Evolutionary conservation across 2,113 vertebrate genomes (phyloP).

Genomic region (Actenoides hombroni): DNA sequence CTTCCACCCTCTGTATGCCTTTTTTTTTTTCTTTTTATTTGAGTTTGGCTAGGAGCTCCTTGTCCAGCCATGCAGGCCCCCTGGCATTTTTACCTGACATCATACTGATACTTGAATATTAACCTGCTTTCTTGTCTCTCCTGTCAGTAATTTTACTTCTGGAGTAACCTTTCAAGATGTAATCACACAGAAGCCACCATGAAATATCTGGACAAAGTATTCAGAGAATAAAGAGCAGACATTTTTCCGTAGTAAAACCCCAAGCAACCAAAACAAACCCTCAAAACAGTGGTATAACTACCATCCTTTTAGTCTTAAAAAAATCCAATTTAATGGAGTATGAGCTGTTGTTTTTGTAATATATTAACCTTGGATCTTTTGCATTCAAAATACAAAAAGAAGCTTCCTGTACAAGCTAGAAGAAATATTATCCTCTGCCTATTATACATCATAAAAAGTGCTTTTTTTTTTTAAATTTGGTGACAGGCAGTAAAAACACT

Average conservation of each 20-base stretch:
- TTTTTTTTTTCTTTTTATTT: not conserved
- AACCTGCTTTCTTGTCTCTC: not conserved
- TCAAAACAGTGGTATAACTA: not conserved
- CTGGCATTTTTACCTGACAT: not conserved
- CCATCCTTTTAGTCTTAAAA: not conserved
- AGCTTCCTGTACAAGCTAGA: not conserved
- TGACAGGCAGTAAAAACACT: not conserved
- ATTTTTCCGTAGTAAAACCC: not conserved
- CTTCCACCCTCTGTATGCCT: too few relatives aligned
- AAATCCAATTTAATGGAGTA: not conserved
- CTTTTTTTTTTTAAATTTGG: not conserved
- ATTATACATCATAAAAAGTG: not conserved
- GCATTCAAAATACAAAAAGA: not conserved
- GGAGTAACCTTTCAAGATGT: not conserved
- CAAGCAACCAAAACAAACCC: too few relatives aligned
- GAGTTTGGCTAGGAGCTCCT: not conserved
- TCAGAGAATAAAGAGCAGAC: not conserved
- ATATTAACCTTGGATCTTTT: not conserved
- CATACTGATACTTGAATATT: not conserved
- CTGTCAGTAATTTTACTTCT: not conserved
- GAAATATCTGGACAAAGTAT: not conserved
- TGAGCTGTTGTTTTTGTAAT: not conserved
- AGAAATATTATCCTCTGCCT: not conserved
- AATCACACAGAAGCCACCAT: not conserved
- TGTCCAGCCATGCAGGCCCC: not conserved